phyloP scores from a whole-genome alignment of 2,797 vertebrate species.

The Malacoctenus gilli region DNA sequence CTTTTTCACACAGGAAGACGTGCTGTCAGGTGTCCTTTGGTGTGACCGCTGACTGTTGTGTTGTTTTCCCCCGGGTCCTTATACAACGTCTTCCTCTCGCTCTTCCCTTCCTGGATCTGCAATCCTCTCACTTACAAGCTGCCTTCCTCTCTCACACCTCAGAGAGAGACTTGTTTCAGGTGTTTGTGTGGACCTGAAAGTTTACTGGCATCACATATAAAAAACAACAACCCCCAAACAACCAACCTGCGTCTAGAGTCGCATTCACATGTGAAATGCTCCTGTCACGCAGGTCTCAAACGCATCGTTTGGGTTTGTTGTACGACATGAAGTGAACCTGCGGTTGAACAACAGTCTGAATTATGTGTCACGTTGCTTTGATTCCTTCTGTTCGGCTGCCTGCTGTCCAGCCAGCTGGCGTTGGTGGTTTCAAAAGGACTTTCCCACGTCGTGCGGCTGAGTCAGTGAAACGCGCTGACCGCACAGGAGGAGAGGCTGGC shows the following conservation, averaged over 20 bases:
- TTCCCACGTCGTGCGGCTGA: constrained; percentile 30
- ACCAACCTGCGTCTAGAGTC: too few relatives aligned
- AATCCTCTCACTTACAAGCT: constrained; percentile 13
- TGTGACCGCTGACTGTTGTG: constrained; percentile 13
- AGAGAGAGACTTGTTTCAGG: constrained; percentile 21
- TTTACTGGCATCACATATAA: constrained; percentile 34
- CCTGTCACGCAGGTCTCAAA: too few relatives aligned
- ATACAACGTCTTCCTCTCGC: constrained; percentile 21
- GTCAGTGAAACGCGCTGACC: constrained; percentile 29
- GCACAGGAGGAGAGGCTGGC: constrained; percentile 13
- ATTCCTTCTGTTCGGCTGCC: constrained; percentile 29
- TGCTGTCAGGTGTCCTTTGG: constrained; percentile 10
- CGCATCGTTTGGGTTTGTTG: constrained; percentile 25
- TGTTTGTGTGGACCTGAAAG: constrained; percentile 30
- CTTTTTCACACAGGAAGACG: constrained; percentile 18
- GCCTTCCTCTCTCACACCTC: constrained; percentile 12
- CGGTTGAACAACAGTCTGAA: constrained; percentile 27
- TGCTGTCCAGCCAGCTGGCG: constrained; percentile 17
- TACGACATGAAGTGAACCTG: constrained; percentile 15
- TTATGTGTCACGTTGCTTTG: constrained; percentile 41
- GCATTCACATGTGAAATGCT: too few relatives aligned
- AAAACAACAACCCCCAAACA: too few relatives aligned
- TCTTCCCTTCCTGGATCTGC: too few relatives aligned
- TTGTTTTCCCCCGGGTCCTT: constrained; percentile 9
- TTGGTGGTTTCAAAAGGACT: constrained; percentile 32